Evolutionary conservation across 2,113 vertebrate species (phyloP).

Genomic region (Cisticola juncidis): DNA sequence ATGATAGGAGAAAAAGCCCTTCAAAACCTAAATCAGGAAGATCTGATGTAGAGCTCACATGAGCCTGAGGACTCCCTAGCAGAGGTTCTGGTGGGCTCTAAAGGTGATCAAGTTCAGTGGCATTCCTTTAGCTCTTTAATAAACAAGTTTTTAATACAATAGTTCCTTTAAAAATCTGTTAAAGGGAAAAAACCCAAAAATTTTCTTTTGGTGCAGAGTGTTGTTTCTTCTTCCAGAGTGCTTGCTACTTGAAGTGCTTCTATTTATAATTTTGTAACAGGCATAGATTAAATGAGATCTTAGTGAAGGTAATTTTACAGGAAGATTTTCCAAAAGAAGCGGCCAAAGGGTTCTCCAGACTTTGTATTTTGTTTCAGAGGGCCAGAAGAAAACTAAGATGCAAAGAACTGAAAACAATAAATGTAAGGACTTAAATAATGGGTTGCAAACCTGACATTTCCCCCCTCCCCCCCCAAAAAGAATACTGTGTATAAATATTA

Average conservation of each 20-base stretch:
- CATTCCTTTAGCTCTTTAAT: neutral
- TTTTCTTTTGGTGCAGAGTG: neutral
- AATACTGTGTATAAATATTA: neutral
- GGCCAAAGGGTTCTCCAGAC: neutral
- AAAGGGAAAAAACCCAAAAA: neutral
- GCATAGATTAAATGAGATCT: neutral
- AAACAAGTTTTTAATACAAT: neutral
- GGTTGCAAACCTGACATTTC: neutral
- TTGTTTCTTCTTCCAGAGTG: neutral
- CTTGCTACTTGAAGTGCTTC: neutral
- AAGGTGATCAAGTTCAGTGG: neutral
- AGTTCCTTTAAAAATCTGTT: neutral
- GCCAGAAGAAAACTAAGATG: neutral
- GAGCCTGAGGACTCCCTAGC: neutral
- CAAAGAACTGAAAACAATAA: neutral
- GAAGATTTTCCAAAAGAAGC: neutral
- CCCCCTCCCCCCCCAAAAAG: too few relatives aligned
- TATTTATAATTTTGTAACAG: neutral
- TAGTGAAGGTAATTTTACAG: neutral
- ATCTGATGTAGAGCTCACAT: accelerated
- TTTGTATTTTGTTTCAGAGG: neutral
- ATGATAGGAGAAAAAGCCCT: neutral
- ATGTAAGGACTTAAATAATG: neutral
- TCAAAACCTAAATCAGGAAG: neutral
- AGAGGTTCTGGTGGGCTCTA: neutral